Evolutionary conservation across 2,113 vertebrate genomes (phyloP), one percentile per base, ranked within the genome.

Genomic region (Hiodon tergisus): DNA sequence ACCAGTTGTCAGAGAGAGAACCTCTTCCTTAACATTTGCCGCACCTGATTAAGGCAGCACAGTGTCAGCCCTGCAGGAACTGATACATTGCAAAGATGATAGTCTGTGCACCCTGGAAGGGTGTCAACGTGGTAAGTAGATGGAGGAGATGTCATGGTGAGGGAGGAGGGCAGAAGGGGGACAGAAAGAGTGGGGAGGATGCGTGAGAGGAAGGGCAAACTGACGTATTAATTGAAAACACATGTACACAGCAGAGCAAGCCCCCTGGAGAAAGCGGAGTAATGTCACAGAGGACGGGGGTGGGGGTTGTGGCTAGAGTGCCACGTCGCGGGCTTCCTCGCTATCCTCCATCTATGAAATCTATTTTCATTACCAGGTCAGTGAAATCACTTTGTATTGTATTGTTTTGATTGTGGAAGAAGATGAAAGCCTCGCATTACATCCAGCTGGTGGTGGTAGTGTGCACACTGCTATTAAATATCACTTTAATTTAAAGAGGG

Each of bases 1-100:
- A 31, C 16, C 62, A 46, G 62, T 17, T 46, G 62, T 65, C 62
- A 65, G 54, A 72, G 69, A 31, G 51, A 71, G 69, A 57, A 11
- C 48, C 51, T 16, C 14, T 63, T 47, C 47, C 53, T 14, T 69
- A 54, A 5, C 76, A 61, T 75, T 76, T 82, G 84, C 72, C 79
- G 71, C 73, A 80, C 83, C 81, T 85, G 76, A 80, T 86, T 86
- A 84, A 79, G 73, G 72, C 17, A 2, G 62, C 11, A 69, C 13
- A 1, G 8, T 6, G 50, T 63, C 69, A 63, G 31, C 48, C 63
- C 75, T 16, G 31, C 53, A 66, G 77, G 75, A 58, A 10, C 80
- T 79, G 80, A 82, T 79, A 82, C 66, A 71, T 59, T 58, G 76
- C 75, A 72, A 31, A 31, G 31, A 31, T 31, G 31, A 31, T 31